Percentiles rank a stretch among this genome's conserved stretches.
phyloP scores from a whole-genome alignment of 1,140 invertebrate species.

The Microplitis demolitor region DNA sequence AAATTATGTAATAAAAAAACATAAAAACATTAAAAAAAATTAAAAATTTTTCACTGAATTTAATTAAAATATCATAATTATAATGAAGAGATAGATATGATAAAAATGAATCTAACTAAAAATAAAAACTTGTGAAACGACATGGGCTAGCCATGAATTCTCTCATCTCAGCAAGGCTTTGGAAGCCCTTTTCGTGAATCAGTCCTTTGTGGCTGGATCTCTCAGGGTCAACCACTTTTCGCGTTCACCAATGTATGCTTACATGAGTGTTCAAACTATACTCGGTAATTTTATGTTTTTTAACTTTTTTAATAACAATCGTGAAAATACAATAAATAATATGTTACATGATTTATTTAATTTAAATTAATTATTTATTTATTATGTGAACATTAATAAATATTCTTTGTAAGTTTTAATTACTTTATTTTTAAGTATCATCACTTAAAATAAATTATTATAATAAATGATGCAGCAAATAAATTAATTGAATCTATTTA shows the following conservation, averaged over 20 bases:
- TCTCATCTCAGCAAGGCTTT: conserved; percentile 18
- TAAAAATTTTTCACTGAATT: no score
- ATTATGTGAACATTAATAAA: no score
- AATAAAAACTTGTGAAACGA: neutral
- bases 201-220: conserved; percentile 58
- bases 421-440: no score
- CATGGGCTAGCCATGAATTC: conserved; percentile 11
- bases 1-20: no score
- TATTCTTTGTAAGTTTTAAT: no score
- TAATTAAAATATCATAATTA: neutral
- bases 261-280: conserved; percentile 34
- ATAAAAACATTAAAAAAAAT: no score
- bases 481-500: no score
- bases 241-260: conserved; percentile 37
- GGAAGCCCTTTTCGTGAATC: conserved; percentile 53
- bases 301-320: neutral
- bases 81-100: neutral
- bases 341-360: neutral
- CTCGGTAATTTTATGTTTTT: conserved; percentile 15
- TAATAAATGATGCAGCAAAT: no score
- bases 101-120: neutral
- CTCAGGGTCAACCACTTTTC: conserved; percentile 62
- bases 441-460: no score
- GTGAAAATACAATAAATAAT: neutral
- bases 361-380: neutral